Evolutionary conservation across 2,888 invertebrate species (phyloP), one percentile per base, ranked within the genome.

Genomic region (Timema cristinae): DNA sequence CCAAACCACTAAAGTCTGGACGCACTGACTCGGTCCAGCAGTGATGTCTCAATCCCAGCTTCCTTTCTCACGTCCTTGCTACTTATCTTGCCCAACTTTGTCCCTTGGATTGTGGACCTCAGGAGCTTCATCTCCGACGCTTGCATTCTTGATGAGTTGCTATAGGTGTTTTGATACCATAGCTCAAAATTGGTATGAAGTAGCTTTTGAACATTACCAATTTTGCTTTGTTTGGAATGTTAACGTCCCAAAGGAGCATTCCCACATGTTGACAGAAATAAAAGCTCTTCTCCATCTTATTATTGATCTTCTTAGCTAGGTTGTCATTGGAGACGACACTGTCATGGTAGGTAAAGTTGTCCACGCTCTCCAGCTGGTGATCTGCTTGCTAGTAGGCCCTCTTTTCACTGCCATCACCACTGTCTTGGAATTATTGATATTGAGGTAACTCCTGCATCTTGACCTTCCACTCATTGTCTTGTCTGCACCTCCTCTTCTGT

Each of bases 381-480:
- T 54, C 11, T 13, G 54, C 54, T 54, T 54, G 54, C 54, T 13
- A n/a, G 54, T 54, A 11, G n/a, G 54, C 54, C 54, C 11, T 54
- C 54, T 54, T 11, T 54, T 54, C 54, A 54, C 54, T 54, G 54
- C 54, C 54, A 54, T 13, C 54, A 54, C 54, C 54, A 54, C n/a
- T n/a, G 54, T 54, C 54, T 54, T 54, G n/a, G 54, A 10, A 9
- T 10, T 10, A 13, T 13, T 13, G 52, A 52, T 10, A 9, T 52
- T 52, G 52, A 52, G 52, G 52, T 52, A 54, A 54, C n/a, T 54
- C n/a, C n/a, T 11, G 54, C 2, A 54, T 2, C n/a, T 54, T 54
- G 54, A n/a, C 54, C 54, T 54, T 11, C 54, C 54, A 54, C n/a
- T 11, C 54, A 4, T 54, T n/a, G n/a, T 54, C 54, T 54, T 4